Evolutionary conservation across 2,888 invertebrate species (phyloP).

Genomic region (Chrysopilus asiliformis): DNA sequence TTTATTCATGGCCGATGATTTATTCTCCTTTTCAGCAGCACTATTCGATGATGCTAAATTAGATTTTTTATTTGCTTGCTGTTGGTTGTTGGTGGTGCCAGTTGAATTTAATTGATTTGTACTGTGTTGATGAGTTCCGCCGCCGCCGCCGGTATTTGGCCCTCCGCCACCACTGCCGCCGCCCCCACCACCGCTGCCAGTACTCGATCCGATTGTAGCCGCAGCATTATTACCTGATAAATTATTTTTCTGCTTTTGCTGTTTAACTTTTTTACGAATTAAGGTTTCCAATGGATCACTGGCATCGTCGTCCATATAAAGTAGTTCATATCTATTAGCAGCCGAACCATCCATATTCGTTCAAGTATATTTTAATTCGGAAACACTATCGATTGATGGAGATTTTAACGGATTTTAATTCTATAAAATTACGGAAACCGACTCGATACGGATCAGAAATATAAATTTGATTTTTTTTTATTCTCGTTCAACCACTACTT

Average conservation of each 20-base stretch:
- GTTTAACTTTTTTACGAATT: conserved; percentile 29
- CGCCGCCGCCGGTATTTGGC: conserved; percentile 2
- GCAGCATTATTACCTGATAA: conserved; percentile 3
- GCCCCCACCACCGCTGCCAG: conserved; percentile 5
- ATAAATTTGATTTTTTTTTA: too few species aligned
- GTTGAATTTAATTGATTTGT: neutral
- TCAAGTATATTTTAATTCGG: conserved; percentile 12
- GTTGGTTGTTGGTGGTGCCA: conserved; percentile 5
- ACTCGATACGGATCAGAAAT: too few species aligned
- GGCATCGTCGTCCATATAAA: conserved; percentile 37
- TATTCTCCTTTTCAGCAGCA: conserved; percentile 33
- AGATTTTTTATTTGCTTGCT: conserved; percentile 4
- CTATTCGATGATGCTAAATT: neutral
- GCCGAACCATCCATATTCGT: conserved; percentile 33
- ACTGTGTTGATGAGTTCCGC: neutral
- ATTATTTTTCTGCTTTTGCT: conserved; percentile 11
- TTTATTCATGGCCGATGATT: conserved; percentile 31
- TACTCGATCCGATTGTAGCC: conserved; percentile 8
- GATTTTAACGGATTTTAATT: conserved; percentile 9
- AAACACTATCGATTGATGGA: conserved; percentile 6
- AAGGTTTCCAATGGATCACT: conserved; percentile 36
- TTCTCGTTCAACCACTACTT: too few species aligned
- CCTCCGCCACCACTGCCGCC: neutral
- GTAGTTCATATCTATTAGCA: conserved; percentile 36
- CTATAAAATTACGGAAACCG: too few species aligned